These are phyloP conservation scores for Fratercula arctica DNA, from an alignment of 2,797 vertebrate species.

Conservation along the genomic window DNA sequence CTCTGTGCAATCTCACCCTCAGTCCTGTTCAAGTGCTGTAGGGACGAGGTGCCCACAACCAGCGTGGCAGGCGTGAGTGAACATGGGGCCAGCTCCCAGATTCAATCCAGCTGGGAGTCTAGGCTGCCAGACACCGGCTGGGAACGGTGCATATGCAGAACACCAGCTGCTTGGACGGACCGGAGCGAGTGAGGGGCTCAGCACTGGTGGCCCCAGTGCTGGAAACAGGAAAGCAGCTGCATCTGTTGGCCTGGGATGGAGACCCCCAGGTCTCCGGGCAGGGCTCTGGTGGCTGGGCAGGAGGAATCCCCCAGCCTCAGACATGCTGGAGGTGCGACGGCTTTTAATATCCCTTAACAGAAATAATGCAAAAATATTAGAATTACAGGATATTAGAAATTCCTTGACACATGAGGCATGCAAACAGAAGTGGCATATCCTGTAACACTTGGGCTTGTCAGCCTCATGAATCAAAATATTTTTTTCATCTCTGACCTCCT, in stretches of 20 bases:
- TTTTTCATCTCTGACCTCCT: background rate
- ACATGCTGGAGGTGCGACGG: background rate
- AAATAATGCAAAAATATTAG: background rate
- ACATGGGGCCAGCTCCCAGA: background rate
- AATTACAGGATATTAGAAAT: background rate
- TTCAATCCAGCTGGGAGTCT: background rate
- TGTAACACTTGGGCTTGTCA: background rate
- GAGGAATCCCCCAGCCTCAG: background rate
- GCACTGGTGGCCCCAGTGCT: too few relatives aligned
- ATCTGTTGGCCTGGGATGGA: background rate
- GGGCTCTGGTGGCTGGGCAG: background rate
- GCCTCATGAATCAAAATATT: background rate
- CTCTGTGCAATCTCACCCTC: background rate
- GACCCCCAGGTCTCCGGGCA: background rate
- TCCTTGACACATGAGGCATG: background rate
- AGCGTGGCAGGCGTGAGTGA: accelerated
- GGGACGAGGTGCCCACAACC: accelerated
- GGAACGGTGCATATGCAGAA: background rate
- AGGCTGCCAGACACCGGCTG: background rate
- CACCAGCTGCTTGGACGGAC: background rate
- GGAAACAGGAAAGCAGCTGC: background rate
- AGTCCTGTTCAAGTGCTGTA: background rate
- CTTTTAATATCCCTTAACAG: background rate
- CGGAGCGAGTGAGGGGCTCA: background rate
- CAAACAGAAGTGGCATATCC: background rate